Conservation (phyloP, 2,888 invertebrate genomes). For the Therioaphis trifolii region DNA sequence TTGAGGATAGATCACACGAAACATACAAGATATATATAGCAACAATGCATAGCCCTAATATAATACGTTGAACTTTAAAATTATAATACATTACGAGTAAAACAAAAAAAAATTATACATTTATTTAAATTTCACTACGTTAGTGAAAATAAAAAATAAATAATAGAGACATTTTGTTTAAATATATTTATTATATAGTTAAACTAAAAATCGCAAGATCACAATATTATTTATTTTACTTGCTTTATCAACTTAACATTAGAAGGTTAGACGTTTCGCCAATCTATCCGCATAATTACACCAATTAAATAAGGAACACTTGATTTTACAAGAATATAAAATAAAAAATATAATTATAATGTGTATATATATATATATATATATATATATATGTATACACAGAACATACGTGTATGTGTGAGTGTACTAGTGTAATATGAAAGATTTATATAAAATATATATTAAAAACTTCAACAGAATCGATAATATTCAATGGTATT, state of each 20-base stretch:
- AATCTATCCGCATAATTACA: conserved; percentile 43
- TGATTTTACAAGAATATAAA: conserved; percentile 42
- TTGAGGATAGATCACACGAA: conserved; percentile 38
- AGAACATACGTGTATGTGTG: background rate
- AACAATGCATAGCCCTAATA: background rate
- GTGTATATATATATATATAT: background rate
- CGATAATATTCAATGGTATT: background rate
- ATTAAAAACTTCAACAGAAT: background rate
- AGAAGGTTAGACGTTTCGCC: background rate
- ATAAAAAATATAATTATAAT: conserved; percentile 34
- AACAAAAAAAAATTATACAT: background rate
- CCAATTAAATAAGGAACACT: conserved; percentile 48
- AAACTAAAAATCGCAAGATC: background rate
- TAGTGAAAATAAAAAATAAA: background rate
- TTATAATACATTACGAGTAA: background rate
- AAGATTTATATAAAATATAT: background rate
- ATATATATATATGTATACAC: background rate
- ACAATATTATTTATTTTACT: background rate
- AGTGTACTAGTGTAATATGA: background rate
- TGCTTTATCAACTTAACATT: background rate
- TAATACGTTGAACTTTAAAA: background rate
- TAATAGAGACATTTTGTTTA: background rate
- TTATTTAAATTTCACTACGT: background rate
- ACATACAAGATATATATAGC: background rate
- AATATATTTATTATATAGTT: background rate